Conservation (phyloP, 2,888 invertebrate species). For the Napeogenes sylphis region DNA sequence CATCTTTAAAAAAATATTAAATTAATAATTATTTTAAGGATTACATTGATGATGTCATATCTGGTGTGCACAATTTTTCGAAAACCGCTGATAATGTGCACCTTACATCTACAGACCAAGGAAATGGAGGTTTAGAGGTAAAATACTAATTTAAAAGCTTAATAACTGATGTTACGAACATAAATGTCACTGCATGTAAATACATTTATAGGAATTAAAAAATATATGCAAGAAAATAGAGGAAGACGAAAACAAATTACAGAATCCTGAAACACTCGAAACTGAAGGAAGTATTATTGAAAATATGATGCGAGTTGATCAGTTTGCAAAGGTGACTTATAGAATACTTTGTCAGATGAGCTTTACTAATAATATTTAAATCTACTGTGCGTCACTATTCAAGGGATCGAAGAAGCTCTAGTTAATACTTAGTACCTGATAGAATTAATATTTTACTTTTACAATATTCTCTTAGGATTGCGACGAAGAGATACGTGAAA, state of each 20-base stretch:
- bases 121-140: conserved; percentile 43
- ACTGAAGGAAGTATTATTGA: conserved; percentile 31
- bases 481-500: conserved; percentile 41
- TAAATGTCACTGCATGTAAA: too few relatives aligned
- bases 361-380: too few relatives aligned
- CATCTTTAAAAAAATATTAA: background rate
- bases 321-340: conserved; percentile 47
- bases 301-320: conserved; percentile 42
- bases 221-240: conserved; percentile 43
- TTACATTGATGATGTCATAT: conserved; percentile 51
- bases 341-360: background rate
- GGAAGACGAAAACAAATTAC: conserved; percentile 38
- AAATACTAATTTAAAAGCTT: background rate
- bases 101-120: conserved; percentile 30
- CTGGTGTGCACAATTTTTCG: conserved; percentile 42
- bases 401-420: too few relatives aligned
- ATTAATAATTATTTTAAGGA: conserved; percentile 41
- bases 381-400: too few relatives aligned
- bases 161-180: too few relatives aligned
- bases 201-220: conserved; percentile 40
- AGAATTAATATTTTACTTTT: background rate
- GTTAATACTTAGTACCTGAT: too few relatives aligned
- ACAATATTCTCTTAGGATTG: conserved; percentile 44
- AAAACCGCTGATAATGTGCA: conserved; percentile 26
- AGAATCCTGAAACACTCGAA: conserved; percentile 31